Base-by-base conservation (phyloP, 2,888 invertebrate genomes). In the Pomacea canaliculata region DNA sequence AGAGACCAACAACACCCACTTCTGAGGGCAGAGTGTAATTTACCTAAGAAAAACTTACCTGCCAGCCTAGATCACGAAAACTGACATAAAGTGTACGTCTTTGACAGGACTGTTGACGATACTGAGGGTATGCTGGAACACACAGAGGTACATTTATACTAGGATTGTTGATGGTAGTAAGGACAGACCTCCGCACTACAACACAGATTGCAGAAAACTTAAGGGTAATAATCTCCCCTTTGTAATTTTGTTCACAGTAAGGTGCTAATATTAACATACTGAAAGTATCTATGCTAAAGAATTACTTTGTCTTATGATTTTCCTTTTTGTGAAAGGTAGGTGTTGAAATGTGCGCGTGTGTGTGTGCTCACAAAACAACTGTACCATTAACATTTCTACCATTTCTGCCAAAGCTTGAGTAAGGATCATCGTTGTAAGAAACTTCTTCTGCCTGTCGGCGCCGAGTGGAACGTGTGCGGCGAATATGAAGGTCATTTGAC, bases 71-170 rank as follows among this genome's bases (percentile, higher is more conserved):
- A 89, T 98, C 97, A 71, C 94, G 94, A 91, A 99, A 99, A 91
- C 98, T 97, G 71, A 99, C 98, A 92, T 96, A 97, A 86, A 99
- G 93, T 73, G 95, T 94, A 86, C 96, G 95, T 85, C 97, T 93
- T 84, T 95, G 94, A 92, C 99, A 99, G 3, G 85, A 84, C 75
- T 80, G 84, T 46, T 80, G 71, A 37, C 81, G 77, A 78, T 83
- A 83, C 68, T 79, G 79, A 19, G 79, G 80, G 73, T 79, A 81
- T 9, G 81, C 84, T 84, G 81, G 60, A 83, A 80, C 51, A 56
- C 3, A 56, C 63, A 63, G 12, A 63, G 10, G 19, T 19, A 63
- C 63, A 63, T 63, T 63, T 63, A 63, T 27, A 23, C 63, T 63
- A 12, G 10, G n/a, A 16, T 18, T 63, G 19, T 12, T 23, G 27